Conservation (phyloP, 2,113 vertebrate genomes). For the Glaucomys volans region DNA sequence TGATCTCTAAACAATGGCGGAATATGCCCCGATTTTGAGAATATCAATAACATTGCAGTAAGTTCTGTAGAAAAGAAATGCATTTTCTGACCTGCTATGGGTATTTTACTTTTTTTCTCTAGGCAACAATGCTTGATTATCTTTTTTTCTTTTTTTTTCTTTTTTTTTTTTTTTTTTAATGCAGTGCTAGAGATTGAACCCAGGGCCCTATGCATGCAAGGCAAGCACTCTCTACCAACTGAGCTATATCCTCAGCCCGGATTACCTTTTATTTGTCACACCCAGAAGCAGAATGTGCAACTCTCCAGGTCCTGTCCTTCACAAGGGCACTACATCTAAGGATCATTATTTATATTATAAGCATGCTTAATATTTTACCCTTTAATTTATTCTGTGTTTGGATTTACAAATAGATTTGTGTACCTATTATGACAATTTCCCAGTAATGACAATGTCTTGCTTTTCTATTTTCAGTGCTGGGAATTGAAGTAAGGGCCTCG, state of each 20-base stretch:
- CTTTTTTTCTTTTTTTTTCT: too few relatives aligned
- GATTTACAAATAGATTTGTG: neutral
- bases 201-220: too few relatives aligned
- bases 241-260: too few relatives aligned
- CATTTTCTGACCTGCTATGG: neutral
- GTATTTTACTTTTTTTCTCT: neutral
- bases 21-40: neutral
- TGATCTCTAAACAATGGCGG: neutral
- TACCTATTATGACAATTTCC: neutral
- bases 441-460: neutral
- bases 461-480: neutral
- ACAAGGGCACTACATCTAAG: neutral
- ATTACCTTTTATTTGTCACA: neutral
- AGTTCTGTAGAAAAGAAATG: neutral
- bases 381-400: neutral
- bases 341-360: neutral
- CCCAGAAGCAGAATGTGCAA: rapidly evolving
- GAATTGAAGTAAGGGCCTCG: neutral
- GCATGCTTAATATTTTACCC: neutral
- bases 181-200: too few relatives aligned
- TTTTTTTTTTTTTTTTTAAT: too few relatives aligned
- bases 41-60: neutral
- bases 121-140: neutral
- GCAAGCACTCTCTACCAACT: too few relatives aligned
- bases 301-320: neutral